Conservation (phyloP, 2,797 vertebrate genomes). For the Helarctos malayanus region DNA sequence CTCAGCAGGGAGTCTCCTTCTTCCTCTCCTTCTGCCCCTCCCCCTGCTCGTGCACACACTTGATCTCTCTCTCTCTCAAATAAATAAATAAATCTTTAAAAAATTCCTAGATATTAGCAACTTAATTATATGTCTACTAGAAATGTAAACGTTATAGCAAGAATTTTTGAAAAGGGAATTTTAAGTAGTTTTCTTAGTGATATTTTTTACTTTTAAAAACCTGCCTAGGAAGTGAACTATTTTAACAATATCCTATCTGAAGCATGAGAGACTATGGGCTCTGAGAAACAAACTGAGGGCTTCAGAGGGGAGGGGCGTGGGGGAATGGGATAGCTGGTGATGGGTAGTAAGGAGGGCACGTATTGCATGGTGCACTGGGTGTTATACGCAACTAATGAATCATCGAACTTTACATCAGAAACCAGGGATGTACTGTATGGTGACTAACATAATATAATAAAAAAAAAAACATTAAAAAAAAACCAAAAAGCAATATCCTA, state of each 20-base stretch:
- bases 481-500: neutral
- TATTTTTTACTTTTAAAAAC: conserved; percentile 3
- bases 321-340: too few species aligned
- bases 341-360: too few species aligned
- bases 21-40: neutral
- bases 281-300: too few species aligned
- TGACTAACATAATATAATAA: too few species aligned
- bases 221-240: neutral
- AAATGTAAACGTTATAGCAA: neutral
- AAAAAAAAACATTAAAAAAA: too few species aligned
- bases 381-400: too few species aligned
- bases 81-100: neutral
- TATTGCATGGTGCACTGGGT: too few species aligned
- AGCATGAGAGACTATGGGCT: neutral
- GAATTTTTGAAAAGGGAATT: neutral
- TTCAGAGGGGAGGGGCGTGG: too few species aligned
- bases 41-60: neutral
- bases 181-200: neutral
- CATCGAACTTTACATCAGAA: too few species aligned
- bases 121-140: neutral
- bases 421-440: too few species aligned
- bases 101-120: neutral
- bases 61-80: neutral
- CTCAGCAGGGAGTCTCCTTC: neutral
- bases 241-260: neutral